phyloP scores from a whole-genome alignment of 2,797 vertebrate genomes.

The Eutrigla gurnardus region DNA sequence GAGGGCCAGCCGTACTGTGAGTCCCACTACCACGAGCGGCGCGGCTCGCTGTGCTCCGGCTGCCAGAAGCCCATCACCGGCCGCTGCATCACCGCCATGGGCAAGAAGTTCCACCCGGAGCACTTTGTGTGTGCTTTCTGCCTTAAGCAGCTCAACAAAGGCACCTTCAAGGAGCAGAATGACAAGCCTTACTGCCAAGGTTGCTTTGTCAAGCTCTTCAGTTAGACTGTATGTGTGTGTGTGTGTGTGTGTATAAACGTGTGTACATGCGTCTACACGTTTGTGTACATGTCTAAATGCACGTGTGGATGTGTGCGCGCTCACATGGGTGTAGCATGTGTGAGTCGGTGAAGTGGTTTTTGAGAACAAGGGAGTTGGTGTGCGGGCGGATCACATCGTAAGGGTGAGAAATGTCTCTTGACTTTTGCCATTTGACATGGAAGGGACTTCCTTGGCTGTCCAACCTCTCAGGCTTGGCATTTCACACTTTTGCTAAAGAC shows the following conservation, averaged over 20 bases:
- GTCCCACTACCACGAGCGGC: conserved; percentile 94
- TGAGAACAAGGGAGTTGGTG: conserved; percentile 28
- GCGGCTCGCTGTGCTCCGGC: conserved; percentile 93
- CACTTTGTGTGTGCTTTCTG: conserved; percentile 98
- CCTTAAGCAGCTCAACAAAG: conserved; percentile 98
- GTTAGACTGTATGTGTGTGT: conserved; percentile 77
- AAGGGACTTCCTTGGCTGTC: conserved; percentile 53
- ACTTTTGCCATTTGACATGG: conserved; percentile 40
- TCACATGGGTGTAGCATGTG: conserved; percentile 39
- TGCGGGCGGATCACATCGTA: conserved; percentile 31
- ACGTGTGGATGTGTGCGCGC: conserved; percentile 33
- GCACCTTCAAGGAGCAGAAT: conserved; percentile 98
- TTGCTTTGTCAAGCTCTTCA: conserved; percentile 97
- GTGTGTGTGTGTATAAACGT: conserved; percentile 25
- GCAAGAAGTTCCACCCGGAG: conserved; percentile 97
- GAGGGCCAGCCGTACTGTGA: conserved; percentile 96
- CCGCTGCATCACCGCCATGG: conserved; percentile 98
- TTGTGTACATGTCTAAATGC: conserved; percentile 37
- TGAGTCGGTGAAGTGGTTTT: conserved; percentile 32
- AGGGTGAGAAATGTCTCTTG: conserved; percentile 32
- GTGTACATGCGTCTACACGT: conserved; percentile 11
- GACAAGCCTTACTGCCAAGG: conserved; percentile 97
- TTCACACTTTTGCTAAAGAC: conserved; percentile 69
- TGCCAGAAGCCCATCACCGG: conserved; percentile 98
- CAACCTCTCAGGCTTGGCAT: conserved; percentile 59